Conservation (phyloP, 2,113 vertebrate species). For the Nothocercus nigrocapillus region DNA sequence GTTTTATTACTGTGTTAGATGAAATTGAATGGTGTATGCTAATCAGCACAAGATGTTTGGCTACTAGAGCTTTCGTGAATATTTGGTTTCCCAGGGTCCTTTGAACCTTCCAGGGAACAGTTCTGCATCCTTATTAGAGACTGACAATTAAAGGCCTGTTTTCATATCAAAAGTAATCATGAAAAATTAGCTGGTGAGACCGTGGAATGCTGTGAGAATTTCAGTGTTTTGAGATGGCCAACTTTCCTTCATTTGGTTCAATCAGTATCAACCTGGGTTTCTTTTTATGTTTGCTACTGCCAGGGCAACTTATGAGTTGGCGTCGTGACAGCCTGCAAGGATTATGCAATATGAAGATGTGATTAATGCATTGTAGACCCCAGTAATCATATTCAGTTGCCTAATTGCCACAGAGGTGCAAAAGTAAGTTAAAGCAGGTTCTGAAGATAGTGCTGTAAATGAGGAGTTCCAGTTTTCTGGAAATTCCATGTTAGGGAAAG, state of each 20-base stretch:
- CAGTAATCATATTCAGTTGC: slow-evolving; percentile 17
- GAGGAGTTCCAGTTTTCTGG: neutral
- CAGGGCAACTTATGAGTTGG: slow-evolving; percentile 48
- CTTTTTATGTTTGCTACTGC: slow-evolving; percentile 65
- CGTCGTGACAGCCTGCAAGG: slow-evolving; percentile 10
- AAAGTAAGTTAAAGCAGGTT: neutral
- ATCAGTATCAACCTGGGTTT: slow-evolving; percentile 64
- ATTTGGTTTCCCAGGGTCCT: slow-evolving; percentile 47
- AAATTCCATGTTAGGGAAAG: neutral
- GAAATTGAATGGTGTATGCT: slow-evolving; percentile 29
- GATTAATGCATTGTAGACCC: slow-evolving; percentile 62
- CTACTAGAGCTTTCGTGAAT: slow-evolving; percentile 9
- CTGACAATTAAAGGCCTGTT: slow-evolving; percentile 71
- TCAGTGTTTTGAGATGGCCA: slow-evolving; percentile 35
- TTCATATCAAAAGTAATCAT: slow-evolving; percentile 65
- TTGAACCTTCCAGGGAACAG: slow-evolving; percentile 45
- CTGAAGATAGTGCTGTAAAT: neutral
- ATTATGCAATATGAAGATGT: slow-evolving; percentile 46
- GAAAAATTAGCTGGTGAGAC: slow-evolving; percentile 39
- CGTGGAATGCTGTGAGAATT: slow-evolving; percentile 59
- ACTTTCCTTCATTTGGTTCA: slow-evolving; percentile 72
- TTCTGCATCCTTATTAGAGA: slow-evolving; percentile 64
- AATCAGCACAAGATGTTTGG: slow-evolving; percentile 44
- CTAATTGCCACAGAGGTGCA: slow-evolving; percentile 56
- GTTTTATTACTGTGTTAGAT: slow-evolving; percentile 54